Base-by-base conservation (phyloP, 2,888 invertebrate species). In the Anthoptus insignis region DNA sequence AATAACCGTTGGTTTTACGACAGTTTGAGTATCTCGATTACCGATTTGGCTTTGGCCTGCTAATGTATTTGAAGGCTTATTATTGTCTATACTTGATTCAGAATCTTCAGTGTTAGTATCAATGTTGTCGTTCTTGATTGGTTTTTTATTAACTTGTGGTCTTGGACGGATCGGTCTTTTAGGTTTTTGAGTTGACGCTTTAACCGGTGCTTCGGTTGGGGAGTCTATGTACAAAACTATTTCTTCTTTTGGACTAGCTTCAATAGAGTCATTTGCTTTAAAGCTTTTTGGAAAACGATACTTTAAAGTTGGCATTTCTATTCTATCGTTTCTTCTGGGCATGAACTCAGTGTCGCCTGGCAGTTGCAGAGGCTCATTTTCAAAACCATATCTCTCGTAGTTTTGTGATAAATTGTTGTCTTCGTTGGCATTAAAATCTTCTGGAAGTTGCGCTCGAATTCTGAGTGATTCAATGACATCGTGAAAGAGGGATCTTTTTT, bases 41-140 rank as follows among this genome's bases (percentile, higher is more conserved):
- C 93, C 93, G 9, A 93, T 91, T 69, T 93, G 93, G 69, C 93
- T 93, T 69, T 89, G 88, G 9, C 92, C 93, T 42, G 82, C 80
- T 87, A 93, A 87, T 27, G 78, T 83, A 59, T 93, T 91, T 24
- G 86, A 70, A 0, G 88, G 87, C n/a, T 74, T 71, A 47, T 71
- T 67, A 56, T 80, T 76, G 59, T 69, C 65, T 22, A 47, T 59
- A 9, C 70, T 69, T 13, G 72, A 64, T 67, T 70, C 73, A 11
- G 65, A 39, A n/a, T 74, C 73, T 47, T 78, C 76, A 8, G 65
- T 61, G 16, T 73, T 75, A 9, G 77, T 73, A 58, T 74, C 42
- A 42, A 42, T 66, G 16, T 76, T 69, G 66, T 79, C 73, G 34
- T 74, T 76, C 61, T 80, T 79, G 57, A 75, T 77, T 16, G 73